Percentiles rank a stretch among this genome's conserved stretches.
Evolutionary conservation across 2,888 invertebrate genomes (phyloP).

Genomic region (Apodemia duryi): DNA sequence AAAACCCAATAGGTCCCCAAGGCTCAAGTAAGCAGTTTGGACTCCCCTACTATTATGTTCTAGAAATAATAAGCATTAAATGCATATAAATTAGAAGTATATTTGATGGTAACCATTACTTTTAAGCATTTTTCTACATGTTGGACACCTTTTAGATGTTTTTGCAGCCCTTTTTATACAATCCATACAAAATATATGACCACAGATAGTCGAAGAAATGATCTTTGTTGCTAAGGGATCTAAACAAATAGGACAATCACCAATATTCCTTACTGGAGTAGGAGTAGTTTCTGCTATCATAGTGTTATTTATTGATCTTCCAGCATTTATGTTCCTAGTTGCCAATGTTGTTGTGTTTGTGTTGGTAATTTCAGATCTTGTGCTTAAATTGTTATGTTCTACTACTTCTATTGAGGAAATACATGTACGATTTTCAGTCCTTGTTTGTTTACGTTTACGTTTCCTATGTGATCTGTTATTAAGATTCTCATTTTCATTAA

Average conservation of each 20-base stretch:
- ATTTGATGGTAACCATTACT: constrained; percentile 46
- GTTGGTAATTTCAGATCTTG: too few species aligned
- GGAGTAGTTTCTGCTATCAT: not conserved
- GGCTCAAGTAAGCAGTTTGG: too few species aligned
- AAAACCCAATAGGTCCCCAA: too few species aligned
- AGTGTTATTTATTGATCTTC: not conserved
- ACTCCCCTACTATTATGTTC: too few species aligned
- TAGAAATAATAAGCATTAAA: too few species aligned
- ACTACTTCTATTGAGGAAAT: too few species aligned
- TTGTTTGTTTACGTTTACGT: not conserved
- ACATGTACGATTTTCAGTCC: not conserved
- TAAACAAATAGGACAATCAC: constrained; percentile 55
- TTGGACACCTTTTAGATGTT: constrained; percentile 46
- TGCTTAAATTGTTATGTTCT: not conserved
- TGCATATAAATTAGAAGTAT: constrained; percentile 38
- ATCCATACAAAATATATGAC: constrained; percentile 51
- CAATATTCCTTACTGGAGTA: constrained; percentile 29
- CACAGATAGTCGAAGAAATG: constrained; percentile 52
- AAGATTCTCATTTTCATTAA: not conserved
- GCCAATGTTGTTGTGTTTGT: not conserved
- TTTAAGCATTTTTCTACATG: constrained; percentile 45
- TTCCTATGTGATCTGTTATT: not conserved
- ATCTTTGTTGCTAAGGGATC: constrained; percentile 38
- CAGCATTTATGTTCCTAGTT: not conserved
- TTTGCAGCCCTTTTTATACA: constrained; percentile 44